Percentiles rank a stretch among this genome's conserved stretches.
These are phyloP conservation scores for Porites australiensis DNA, from an alignment of 64 coral and sea anemone genomes.

Conservation along the genomic window DNA sequence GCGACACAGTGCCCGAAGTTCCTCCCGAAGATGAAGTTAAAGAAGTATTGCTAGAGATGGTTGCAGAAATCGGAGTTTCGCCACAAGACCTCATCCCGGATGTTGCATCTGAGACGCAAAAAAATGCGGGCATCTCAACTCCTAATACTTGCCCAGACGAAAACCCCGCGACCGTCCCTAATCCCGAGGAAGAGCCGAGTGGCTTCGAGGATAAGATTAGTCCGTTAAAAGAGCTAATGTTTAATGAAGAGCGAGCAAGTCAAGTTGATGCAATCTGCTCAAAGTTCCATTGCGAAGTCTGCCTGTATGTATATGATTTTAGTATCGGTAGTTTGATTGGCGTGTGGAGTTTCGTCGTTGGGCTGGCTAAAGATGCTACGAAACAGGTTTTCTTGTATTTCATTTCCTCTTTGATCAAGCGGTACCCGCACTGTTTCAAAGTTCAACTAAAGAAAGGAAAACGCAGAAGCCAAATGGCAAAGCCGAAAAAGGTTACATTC, in stretches of 20 bases:
- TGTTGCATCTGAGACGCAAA: neutral
- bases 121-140: neutral
- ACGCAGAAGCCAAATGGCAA: neutral
- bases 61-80: neutral
- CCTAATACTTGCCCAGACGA: neutral
- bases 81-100: neutral
- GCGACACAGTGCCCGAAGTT: neutral
- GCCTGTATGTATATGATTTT: neutral
- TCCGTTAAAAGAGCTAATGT: neutral
- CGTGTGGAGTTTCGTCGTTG: slow-evolving; percentile 8
- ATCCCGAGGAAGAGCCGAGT: neutral
- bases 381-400: neutral
- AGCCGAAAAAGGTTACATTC: neutral
- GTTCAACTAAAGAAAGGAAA: slow-evolving; percentile 5
- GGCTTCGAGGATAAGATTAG: neutral
- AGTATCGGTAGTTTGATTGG: neutral
- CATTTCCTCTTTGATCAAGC: slow-evolving; percentile 10
- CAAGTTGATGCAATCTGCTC: neutral
- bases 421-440: slow-evolving; percentile 35
- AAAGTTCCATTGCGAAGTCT: neutral
- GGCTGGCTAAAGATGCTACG: neutral
- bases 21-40: neutral
- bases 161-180: neutral
- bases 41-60: neutral
- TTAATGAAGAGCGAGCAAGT: neutral